These are phyloP conservation scores for Enteromius unitaeniatus DNA, from an alignment of 2,797 vertebrate genomes.

Conservation along the genomic window DNA sequence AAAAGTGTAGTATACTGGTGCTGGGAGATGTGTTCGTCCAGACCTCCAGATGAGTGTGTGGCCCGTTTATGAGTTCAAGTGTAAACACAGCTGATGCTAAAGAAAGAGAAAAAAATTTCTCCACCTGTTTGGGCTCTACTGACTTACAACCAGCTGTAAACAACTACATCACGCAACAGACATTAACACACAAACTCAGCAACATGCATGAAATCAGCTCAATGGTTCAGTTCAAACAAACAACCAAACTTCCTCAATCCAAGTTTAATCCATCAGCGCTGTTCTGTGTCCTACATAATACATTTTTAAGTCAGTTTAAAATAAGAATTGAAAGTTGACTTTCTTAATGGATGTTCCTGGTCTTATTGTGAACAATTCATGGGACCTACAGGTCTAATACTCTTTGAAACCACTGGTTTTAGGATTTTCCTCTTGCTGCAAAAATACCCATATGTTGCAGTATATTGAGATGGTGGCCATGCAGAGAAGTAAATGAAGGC, in stretches of 20 bases:
- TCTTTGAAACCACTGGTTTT: neutral
- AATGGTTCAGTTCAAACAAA: neutral
- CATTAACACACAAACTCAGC: slow-evolving; percentile 16
- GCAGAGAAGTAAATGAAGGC: slow-evolving; percentile 16
- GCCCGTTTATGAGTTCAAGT: slow-evolving; percentile 56
- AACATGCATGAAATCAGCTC: neutral
- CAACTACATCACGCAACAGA: slow-evolving; percentile 15
- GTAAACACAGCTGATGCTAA: slow-evolving; percentile 69
- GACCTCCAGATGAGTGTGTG: slow-evolving; percentile 48
- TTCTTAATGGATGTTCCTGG: neutral
- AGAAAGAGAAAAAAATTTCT: slow-evolving; percentile 22
- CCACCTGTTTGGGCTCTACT: slow-evolving; percentile 49
- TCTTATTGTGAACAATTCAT: neutral
- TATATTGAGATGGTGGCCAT: slow-evolving; percentile 30
- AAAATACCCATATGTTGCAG: slow-evolving; percentile 27
- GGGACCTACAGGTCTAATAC: neutral
- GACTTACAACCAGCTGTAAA: slow-evolving; percentile 39
- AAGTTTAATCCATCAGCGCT: neutral
- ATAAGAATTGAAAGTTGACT: neutral
- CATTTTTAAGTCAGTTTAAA: neutral
- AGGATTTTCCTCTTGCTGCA: neutral
- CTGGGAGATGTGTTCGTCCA: neutral
- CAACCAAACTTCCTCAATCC: neutral
- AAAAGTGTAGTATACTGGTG: slow-evolving; percentile 15
- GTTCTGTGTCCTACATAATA: neutral